These are phyloP conservation scores for Drosophila ananassae DNA, from an alignment of 1,140 invertebrate species.

Conservation along the genomic window DNA sequence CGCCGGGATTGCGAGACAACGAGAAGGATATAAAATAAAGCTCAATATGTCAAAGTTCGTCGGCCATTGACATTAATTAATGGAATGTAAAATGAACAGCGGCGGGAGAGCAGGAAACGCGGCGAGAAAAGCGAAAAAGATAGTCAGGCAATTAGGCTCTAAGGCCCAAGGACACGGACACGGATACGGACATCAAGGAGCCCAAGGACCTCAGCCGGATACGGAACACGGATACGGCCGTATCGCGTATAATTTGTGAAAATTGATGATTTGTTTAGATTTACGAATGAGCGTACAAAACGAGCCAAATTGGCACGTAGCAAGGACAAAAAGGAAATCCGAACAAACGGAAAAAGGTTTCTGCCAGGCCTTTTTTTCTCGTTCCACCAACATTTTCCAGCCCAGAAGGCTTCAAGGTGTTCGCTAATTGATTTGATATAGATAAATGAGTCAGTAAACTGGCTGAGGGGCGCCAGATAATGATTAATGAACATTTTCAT, in stretches of 20 bases:
- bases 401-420: slow-evolving; percentile 55
- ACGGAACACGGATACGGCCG: slow-evolving; percentile 4
- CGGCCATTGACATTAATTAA: slow-evolving; percentile 76
- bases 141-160: slow-evolving; percentile 68
- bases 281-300: slow-evolving; percentile 81
- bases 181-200: slow-evolving; percentile 12
- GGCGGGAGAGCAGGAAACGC: slow-evolving; percentile 57
- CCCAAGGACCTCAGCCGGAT: slow-evolving; percentile 23
- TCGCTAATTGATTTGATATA: slow-evolving; percentile 79
- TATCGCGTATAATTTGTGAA: slow-evolving; percentile 79
- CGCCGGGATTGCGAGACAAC: background rate
- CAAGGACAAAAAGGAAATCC: slow-evolving; percentile 46
- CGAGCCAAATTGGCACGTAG: slow-evolving; percentile 79
- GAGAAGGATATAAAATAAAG: slow-evolving; percentile 37
- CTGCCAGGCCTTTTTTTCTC: slow-evolving; percentile 2
- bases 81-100: slow-evolving; percentile 79
- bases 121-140: slow-evolving; percentile 51
- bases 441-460: slow-evolving; percentile 69
- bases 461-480: slow-evolving; percentile 57
- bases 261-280: slow-evolving; percentile 83
- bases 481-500: slow-evolving; percentile 62
- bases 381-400: slow-evolving; percentile 6
- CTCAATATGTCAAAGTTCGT: slow-evolving; percentile 80
- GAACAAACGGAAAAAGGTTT: slow-evolving; percentile 40
- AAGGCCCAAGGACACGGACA: slow-evolving; percentile 31